Evolutionary conservation across 2,113 vertebrate species (phyloP).

Genomic region (Himantopus leucocephalus): DNA sequence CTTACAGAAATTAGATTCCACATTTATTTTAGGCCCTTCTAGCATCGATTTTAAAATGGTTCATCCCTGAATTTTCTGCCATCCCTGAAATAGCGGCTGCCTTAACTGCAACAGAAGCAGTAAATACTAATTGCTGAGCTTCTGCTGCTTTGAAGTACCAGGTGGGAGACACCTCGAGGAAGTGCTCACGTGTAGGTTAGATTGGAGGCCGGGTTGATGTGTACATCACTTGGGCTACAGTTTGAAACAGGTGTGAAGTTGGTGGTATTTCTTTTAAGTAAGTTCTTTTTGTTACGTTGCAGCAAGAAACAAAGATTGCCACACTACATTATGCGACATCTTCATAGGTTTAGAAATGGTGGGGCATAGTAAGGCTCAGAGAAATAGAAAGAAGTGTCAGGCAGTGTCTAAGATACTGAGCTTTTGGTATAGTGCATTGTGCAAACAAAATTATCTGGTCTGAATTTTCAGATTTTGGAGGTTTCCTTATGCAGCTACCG

Average conservation of each 20-base stretch:
- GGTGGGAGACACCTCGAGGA: background rate
- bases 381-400: background rate
- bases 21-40: background rate
- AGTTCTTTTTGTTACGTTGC: background rate
- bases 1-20: background rate
- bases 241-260: background rate
- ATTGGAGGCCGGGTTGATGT: background rate
- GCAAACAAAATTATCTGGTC: background rate
- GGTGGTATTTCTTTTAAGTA: background rate
- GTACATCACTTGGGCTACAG: background rate
- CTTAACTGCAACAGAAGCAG: background rate
- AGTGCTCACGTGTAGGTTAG: fast-evolving
- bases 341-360: background rate
- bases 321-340: fast-evolving
- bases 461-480: background rate
- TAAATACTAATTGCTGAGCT: background rate
- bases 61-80: background rate
- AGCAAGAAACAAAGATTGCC: background rate
- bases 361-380: background rate
- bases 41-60: background rate
- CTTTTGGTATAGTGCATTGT: background rate
- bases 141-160: background rate
- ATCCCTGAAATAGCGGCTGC: background rate
- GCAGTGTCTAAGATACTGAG: background rate
- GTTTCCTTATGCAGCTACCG: background rate